These are phyloP conservation scores for Tachysurus vachellii DNA, from an alignment of 2,113 vertebrate species.

Conservation along the genomic window DNA sequence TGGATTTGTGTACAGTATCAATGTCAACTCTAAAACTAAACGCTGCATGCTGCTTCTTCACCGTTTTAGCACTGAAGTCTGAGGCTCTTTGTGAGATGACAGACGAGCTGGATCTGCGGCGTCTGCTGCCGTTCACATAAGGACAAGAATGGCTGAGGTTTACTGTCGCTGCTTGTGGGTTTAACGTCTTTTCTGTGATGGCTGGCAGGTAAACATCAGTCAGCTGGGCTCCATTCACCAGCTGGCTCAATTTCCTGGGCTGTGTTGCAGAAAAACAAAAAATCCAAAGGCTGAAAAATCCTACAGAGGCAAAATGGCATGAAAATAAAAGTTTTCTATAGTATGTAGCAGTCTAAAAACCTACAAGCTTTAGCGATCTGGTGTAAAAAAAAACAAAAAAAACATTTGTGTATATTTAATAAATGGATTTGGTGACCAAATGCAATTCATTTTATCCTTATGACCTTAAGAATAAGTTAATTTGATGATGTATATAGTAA, in stretches of 20 bases:
- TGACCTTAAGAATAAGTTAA: not conserved
- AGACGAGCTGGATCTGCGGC: constrained; percentile 67
- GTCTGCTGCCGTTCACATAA: constrained; percentile 63
- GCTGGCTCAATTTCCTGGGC: constrained; percentile 47
- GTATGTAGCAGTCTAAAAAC: not conserved
- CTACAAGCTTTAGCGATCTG: not conserved
- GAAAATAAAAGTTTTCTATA: not conserved
- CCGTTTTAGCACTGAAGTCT: constrained; percentile 57
- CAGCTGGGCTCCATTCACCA: constrained; percentile 7
- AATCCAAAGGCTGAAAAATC: not conserved
- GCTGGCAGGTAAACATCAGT: constrained; percentile 65
- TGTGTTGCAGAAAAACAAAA: constrained; percentile 38
- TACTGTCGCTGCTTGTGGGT: constrained; percentile 52
- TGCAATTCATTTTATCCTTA: constrained; percentile 2
- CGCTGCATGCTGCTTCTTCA: constrained; percentile 22
- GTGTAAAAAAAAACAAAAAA: no score
- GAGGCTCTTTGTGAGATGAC: constrained; percentile 60
- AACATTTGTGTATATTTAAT: not conserved
- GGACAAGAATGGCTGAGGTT: constrained; percentile 70
- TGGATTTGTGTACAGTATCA: constrained; percentile 26
- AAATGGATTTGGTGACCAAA: constrained; percentile 12
- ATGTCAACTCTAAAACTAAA: not conserved
- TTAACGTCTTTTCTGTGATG: constrained; percentile 59
- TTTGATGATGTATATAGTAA: not conserved
- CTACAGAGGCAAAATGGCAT: not conserved